Evolutionary conservation across 2,888 invertebrate species (phyloP).

Genomic region (Spodoptera exigua): DNA sequence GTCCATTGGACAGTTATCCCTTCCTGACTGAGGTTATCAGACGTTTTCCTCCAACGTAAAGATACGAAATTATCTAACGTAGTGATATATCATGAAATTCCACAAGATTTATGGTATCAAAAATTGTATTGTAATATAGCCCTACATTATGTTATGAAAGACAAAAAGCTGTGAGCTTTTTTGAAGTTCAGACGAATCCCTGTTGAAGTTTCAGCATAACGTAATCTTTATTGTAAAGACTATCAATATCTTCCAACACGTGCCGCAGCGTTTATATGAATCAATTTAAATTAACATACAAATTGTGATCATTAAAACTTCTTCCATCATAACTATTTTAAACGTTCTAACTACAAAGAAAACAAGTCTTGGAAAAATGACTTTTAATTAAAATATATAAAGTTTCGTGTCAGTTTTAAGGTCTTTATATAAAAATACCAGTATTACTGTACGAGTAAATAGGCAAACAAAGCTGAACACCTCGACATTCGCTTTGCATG

Average conservation of each 20-base stretch:
- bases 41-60: conserved; percentile 48
- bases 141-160: not conserved
- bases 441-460: conserved; percentile 31
- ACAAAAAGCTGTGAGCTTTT: too few relatives aligned
- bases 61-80: conserved; percentile 28
- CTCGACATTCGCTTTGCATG: conserved; percentile 19
- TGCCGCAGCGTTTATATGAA: conserved; percentile 6
- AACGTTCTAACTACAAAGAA: conserved; percentile 33
- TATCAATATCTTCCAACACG: conserved; percentile 5
- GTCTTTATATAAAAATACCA: conserved; percentile 27
- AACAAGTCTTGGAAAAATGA: conserved; percentile 29
- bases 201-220: too few relatives aligned
- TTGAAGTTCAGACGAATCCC: too few relatives aligned
- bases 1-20: conserved; percentile 53
- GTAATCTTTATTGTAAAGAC: not conserved
- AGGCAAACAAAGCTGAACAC: conserved; percentile 23
- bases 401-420: conserved; percentile 12
- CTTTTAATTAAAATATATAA: conserved; percentile 41
- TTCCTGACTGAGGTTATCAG: conserved; percentile 56
- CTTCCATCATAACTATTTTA: conserved; percentile 14
- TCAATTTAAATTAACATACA: conserved; percentile 38
- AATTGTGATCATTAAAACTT: conserved; percentile 1
- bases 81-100: conserved; percentile 38
- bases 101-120: conserved; percentile 33
- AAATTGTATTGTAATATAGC: conserved; percentile 21